Evolutionary conservation across 2,888 invertebrate species (phyloP), one percentile per base, ranked within the genome.

Genomic region (Yponomeuta evonymella): DNA sequence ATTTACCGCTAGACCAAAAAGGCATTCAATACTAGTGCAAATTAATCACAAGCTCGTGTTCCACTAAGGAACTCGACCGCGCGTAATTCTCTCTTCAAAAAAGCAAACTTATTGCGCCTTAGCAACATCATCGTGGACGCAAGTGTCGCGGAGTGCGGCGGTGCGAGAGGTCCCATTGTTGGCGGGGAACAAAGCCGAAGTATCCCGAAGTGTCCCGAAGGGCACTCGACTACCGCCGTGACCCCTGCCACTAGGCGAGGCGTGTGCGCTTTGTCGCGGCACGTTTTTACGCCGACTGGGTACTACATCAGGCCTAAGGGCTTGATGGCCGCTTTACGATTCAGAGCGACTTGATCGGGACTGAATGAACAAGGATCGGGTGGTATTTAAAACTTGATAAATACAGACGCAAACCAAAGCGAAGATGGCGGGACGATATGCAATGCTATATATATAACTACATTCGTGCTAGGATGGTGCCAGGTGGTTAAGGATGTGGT

Each of bases 111-210:
- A 58, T 9, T 15, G 15, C 51, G 51, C 15, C 15, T 43, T 43
- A 58, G 51, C 51, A 58, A 58, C 51, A 58, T 58, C 51, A 58
- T 58, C 51, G 51, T 12, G 51, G 51, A 15, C 51, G 51, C 51
- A 58, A 58, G 51, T 58, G 51, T 58, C 51, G 65, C 30, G 65
- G 2, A 12, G 8, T 65, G 11, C 30, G 30, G 30, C n/a, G 65
- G 65, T 12, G 65, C 29, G 65, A 30, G 65, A 33, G 30, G 65
- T 10, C 12, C 36, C 67, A 67, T 67, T 67, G 67, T 43, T 51
- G 68, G 9, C 23, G 23, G 15, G 51, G 68, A 69, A 69, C 68
- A 69, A 69, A 69, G 68, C 51, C 48, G 30, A 23, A 69, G 68
- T 48, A 23, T 33, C 65, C 65, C 33, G 11, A 29, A 65, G 65